A percentile compares a stretch with the other conserved stretches of the same genome.
Evolutionary conservation across 2,113 vertebrate genomes (phyloP).

Genomic region (Equus quagga): DNA sequence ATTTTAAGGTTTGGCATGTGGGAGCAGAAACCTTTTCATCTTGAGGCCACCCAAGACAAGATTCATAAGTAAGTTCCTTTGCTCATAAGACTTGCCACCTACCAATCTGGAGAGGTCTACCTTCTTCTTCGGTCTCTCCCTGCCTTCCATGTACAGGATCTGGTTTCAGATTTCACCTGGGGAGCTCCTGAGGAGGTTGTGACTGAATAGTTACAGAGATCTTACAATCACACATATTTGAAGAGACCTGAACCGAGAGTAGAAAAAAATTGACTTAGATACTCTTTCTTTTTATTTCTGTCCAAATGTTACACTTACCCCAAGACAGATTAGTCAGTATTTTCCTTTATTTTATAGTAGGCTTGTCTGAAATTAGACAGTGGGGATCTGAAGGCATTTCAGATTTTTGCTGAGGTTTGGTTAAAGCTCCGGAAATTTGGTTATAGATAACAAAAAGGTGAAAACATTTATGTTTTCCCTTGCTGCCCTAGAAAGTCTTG

Average conservation of each 20-base stretch:
- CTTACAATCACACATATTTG: neutral
- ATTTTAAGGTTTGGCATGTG: too few species aligned
- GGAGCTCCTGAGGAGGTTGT: too few species aligned
- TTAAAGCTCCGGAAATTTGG: neutral
- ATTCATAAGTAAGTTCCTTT: too few species aligned
- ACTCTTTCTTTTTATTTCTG: neutral
- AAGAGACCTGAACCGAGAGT: neutral
- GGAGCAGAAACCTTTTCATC: too few species aligned
- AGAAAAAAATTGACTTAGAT: neutral
- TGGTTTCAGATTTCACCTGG: too few species aligned
- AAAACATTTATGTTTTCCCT: slow-evolving; percentile 22
- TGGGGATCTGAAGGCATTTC: neutral
- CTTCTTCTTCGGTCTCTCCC: too few species aligned
- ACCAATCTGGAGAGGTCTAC: too few species aligned
- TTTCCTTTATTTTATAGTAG: neutral
- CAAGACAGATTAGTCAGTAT: neutral
- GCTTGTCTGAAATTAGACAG: neutral
- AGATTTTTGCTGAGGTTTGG: neutral
- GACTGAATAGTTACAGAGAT: neutral
- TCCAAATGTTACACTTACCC: neutral
- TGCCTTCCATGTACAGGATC: too few species aligned
- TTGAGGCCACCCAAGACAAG: too few species aligned
- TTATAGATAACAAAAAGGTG: neutral
- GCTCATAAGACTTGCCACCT: too few species aligned
- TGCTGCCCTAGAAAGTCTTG: neutral